Evolutionary conservation across 2,113 vertebrate species (phyloP).

Genomic region (Daboia siamensis): DNA sequence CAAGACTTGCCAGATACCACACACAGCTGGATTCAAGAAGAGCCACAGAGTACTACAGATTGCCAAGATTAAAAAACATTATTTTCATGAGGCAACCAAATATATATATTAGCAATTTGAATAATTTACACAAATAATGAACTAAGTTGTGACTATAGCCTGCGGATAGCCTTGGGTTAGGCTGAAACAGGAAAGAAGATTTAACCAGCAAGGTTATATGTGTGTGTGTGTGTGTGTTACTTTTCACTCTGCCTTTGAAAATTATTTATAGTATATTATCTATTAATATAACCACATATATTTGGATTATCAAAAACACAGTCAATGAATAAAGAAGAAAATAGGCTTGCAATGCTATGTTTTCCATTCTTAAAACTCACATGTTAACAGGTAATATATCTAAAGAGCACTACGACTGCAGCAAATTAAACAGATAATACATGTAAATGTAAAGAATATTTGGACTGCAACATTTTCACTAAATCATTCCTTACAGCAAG

Average conservation of each 20-base stretch:
- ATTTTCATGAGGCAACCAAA: constrained; percentile 29
- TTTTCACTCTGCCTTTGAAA: background rate
- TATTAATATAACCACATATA: background rate
- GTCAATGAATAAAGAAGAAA: background rate
- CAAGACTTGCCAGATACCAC: constrained; percentile 41
- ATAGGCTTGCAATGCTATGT: background rate
- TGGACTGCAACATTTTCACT: background rate
- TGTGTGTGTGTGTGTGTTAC: no score
- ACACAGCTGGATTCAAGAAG: constrained; percentile 35
- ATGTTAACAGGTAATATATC: background rate
- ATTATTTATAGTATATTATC: background rate
- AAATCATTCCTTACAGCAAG: background rate
- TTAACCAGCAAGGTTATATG: no score
- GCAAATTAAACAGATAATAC: background rate
- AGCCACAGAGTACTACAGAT: constrained; percentile 21
- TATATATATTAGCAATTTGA: no score
- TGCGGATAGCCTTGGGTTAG: no score
- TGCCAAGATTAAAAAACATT: constrained; percentile 19
- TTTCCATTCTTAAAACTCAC: background rate
- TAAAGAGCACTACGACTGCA: background rate
- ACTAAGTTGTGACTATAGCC: no score
- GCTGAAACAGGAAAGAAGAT: no score
- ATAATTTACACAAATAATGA: no score
- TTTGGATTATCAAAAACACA: background rate
- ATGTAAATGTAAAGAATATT: background rate